Percentiles rank a stretch among this genome's conserved stretches.
phyloP scores from a whole-genome alignment of 2,888 invertebrate species.

The Omphaloscelis lunosa region DNA sequence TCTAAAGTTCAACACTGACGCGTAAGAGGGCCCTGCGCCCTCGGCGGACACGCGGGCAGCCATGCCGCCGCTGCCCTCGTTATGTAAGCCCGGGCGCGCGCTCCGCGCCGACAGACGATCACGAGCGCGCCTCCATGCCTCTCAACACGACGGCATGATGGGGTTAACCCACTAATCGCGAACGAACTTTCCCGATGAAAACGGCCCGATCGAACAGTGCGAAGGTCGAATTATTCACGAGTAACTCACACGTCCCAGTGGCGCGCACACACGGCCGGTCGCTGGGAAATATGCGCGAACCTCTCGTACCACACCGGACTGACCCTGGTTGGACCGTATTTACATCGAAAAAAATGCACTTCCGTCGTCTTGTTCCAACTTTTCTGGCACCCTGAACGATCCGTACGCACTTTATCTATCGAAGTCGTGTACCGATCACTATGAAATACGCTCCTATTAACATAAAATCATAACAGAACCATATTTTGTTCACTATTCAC shows the following conservation, averaged over 20 bases:
- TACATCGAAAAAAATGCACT: constrained; percentile 90
- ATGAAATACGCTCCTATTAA: constrained; percentile 78
- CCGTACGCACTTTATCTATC: constrained; percentile 81
- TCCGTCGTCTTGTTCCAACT: constrained; percentile 86
- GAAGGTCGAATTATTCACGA: constrained; percentile 81
- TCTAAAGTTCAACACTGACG: constrained; percentile 93
- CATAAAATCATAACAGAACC: constrained; percentile 87
- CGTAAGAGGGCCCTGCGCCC: constrained; percentile 93
- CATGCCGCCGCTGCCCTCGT: constrained; percentile 90
- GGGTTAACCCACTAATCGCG: constrained; percentile 83
- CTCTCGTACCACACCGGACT: constrained; percentile 87
- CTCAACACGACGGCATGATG: constrained; percentile 89
- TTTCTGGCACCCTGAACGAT: constrained; percentile 83
- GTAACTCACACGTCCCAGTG: constrained; percentile 76
- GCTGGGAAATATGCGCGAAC: constrained; percentile 83
- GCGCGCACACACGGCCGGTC: constrained; percentile 74
- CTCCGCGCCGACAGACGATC: constrained; percentile 90
- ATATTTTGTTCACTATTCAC: constrained; percentile 90
- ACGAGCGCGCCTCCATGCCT: constrained; percentile 90
- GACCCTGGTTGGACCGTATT: constrained; percentile 89
- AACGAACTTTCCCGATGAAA: constrained; percentile 81
- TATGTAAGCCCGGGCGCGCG: constrained; percentile 90
- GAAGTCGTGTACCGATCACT: constrained; percentile 79
- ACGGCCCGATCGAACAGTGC: constrained; percentile 79
- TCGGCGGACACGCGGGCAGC: constrained; percentile 90